These are phyloP conservation scores for Oryzias dopingdopingensis DNA, from an alignment of 2,797 vertebrate genomes.

Conservation along the genomic window DNA sequence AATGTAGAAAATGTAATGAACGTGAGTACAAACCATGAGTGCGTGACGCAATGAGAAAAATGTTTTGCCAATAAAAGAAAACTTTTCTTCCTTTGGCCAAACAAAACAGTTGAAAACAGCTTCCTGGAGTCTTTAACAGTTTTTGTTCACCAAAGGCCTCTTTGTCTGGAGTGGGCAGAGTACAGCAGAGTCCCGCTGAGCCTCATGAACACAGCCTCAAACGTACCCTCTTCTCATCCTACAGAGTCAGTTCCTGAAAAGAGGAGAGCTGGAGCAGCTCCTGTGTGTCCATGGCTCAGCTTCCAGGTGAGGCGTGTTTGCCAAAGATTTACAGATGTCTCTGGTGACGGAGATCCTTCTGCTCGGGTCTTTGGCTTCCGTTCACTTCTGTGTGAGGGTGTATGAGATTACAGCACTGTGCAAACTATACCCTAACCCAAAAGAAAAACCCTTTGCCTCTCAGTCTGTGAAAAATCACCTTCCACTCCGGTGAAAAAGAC, in stretches of 20 bases:
- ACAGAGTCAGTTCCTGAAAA: conserved; percentile 28
- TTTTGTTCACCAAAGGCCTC: conserved; percentile 78
- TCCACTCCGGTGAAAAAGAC: conserved; percentile 75
- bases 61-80: conserved; percentile 51
- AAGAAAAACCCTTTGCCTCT: conserved; percentile 66
- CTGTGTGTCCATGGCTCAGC: conserved; percentile 52
- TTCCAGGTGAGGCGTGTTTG: conserved; percentile 45
- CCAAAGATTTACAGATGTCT: conserved; percentile 54
- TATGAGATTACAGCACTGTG: conserved; percentile 77
- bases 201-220: conserved; percentile 49
- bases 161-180: conserved; percentile 68
- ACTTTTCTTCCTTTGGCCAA: conserved; percentile 69
- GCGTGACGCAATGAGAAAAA: conserved; percentile 60
- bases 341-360: conserved; percentile 55
- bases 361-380: conserved; percentile 71
- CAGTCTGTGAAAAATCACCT: conserved; percentile 72
- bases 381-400: conserved; percentile 60
- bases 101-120: conserved; percentile 43
- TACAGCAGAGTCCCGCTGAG: conserved; percentile 57
- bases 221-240: conserved; percentile 47
- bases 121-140: conserved; percentile 70
- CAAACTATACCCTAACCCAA: conserved; percentile 67
- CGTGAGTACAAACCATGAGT: conserved; percentile 65
- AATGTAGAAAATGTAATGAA: conserved; percentile 67
- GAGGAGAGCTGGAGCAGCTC: conserved; percentile 44